Conservation (phyloP, 2,113 vertebrate genomes). For the Rhodinocichla rosea region DNA sequence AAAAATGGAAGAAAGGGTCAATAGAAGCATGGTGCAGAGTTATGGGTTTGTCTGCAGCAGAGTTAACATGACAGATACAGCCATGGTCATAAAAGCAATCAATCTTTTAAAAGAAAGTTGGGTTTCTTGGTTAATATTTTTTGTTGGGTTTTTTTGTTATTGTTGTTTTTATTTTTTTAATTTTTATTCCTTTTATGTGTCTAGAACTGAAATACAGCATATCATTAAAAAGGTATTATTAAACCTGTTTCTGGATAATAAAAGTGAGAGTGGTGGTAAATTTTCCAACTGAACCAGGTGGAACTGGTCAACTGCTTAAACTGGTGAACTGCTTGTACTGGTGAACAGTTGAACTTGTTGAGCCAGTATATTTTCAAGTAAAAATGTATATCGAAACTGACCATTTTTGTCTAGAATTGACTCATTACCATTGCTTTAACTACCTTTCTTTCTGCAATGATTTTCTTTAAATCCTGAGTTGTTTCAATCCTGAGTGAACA, state of each 20-base stretch:
- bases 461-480: background rate
- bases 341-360: background rate
- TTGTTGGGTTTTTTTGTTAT: accelerated
- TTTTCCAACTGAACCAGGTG: background rate
- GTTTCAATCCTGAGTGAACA: background rate
- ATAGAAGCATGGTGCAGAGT: background rate
- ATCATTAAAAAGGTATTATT: background rate
- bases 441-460: background rate
- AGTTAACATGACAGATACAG: background rate
- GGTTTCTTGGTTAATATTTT: background rate
- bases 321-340: background rate
- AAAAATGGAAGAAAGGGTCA: background rate
- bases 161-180: too few relatives aligned
- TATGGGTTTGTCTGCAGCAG: background rate
- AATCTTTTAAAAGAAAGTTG: background rate
- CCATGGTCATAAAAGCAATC: background rate
- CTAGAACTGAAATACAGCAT: background rate
- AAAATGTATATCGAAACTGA: background rate
- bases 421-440: background rate
- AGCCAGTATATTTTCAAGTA: background rate
- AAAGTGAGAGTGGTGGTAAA: background rate
- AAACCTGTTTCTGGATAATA: background rate
- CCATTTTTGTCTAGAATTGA: background rate
- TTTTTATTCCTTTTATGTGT: background rate
- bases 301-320: too few relatives aligned